A percentile compares a stretch with the other conserved stretches of the same genome.
These are phyloP conservation scores for Tympanoctomys barrerae DNA, from an alignment of 2,797 vertebrate genomes.

Conservation along the genomic window DNA sequence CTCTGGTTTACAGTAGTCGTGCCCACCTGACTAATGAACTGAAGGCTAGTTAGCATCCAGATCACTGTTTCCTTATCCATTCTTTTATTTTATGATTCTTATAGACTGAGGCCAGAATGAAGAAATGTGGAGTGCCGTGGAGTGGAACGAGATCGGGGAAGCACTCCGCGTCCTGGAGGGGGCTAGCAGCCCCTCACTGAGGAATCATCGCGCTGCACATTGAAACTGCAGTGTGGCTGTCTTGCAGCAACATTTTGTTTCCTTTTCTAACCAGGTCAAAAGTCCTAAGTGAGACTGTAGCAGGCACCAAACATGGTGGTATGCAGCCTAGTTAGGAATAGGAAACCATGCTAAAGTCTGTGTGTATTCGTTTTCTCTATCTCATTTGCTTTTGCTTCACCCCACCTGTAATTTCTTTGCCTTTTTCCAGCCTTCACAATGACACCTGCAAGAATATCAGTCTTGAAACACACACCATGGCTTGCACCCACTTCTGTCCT, in stretches of 20 bases:
- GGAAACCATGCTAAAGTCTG: slow-evolving; percentile 69
- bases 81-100: background rate
- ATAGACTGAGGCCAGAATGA: background rate
- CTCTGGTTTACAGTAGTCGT: background rate
- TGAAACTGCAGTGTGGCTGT: background rate
- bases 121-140: background rate
- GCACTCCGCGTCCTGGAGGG: background rate
- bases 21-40: background rate
- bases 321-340: slow-evolving; percentile 73
- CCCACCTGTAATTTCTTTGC: slow-evolving; percentile 80
- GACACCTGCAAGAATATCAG: slow-evolving; percentile 74
- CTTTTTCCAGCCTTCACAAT: slow-evolving; percentile 72
- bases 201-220: background rate
- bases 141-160: background rate
- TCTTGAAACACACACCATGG: slow-evolving; percentile 63
- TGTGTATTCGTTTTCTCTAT: slow-evolving; percentile 72
- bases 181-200: background rate
- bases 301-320: slow-evolving; percentile 49
- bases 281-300: slow-evolving; percentile 5
- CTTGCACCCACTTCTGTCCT: slow-evolving; percentile 82
- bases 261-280: slow-evolving; percentile 22
- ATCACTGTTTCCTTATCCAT: background rate
- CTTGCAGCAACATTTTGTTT: slow-evolving; percentile 26
- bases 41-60: background rate
- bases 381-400: slow-evolving; percentile 76